Evolutionary conservation across 2,888 invertebrate species (phyloP), one percentile per base, ranked within the genome.

Genomic region (Thymelicus sylvestris): DNA sequence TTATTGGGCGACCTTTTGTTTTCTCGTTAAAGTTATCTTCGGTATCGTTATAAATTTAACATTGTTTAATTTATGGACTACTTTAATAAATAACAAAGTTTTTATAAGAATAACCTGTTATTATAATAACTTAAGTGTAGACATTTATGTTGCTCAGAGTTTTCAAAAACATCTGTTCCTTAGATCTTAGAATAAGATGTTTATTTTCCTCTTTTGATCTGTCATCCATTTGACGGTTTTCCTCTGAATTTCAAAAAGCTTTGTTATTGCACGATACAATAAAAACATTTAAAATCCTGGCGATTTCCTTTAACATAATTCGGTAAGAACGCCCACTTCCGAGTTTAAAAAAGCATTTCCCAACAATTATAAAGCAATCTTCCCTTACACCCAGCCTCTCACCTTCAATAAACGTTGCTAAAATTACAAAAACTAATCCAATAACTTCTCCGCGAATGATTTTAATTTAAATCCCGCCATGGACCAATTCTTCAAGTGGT

Each of bases 1-100:
- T 55, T 62, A 67, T 72, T 67, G 66, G 71, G 55, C 38, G 62
- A 57, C 66, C 71, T 67, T 66, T 65, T 71, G 44, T 60, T 71
- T 71, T 72, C 66, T 57, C 48, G 60, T 67, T 61, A 39, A 61
- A 61, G 7, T 60, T 64, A 50, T 64, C 47, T 63, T 31, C 13
- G 59, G 7, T 8, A 59, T 39, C 2, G n/a, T 59, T 39, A 59
- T 59, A 39, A 39, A 59, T 39, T n/a, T n/a, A 12, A 59, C n/a
- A n/a, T 7, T 38, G 8, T 7, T 31, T 31, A 57, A 12, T 13
- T 57, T 57, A 39, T 24, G 7, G 55, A 24, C 55, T 10, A 24
- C 5, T 55, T 55, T 55, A 24, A 12, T 0, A 24, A 3, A 52
- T 52, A 7, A 55, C 55, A 19, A 3, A 3, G 52, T 15, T 50